Percentiles rank a stretch among this genome's conserved stretches.
phyloP scores from a whole-genome alignment of 64 coral and sea anemone genomes.

The Porites australiensis region DNA sequence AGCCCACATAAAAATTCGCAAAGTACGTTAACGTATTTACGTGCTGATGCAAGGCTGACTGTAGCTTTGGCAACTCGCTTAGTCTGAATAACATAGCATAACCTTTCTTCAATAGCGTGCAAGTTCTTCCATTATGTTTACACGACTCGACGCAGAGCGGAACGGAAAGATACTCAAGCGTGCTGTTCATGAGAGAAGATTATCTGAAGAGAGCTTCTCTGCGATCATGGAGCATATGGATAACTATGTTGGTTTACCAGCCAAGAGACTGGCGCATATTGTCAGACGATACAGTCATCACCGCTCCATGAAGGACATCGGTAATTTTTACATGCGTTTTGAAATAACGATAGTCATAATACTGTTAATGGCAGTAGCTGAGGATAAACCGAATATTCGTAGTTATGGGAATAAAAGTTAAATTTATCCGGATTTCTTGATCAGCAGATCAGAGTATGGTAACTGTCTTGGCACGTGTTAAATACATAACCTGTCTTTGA shows the following conservation, averaged over 20 bases:
- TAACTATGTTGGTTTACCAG: conserved; percentile 78
- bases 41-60: too few relatives aligned
- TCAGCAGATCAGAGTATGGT: too few relatives aligned
- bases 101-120: conserved; percentile 43
- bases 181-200: conserved; percentile 79
- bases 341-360: too few relatives aligned
- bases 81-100: neutral
- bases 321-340: neutral
- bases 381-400: too few relatives aligned
- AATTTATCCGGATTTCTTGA: too few relatives aligned
- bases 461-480: too few relatives aligned
- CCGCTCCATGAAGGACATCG: conserved; percentile 90
- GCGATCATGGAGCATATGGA: conserved; percentile 71
- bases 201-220: conserved; percentile 58
- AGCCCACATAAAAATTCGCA: too few relatives aligned
- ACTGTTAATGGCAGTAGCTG: too few relatives aligned
- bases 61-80: too few relatives aligned
- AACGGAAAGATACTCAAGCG: conserved; percentile 89
- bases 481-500: too few relatives aligned
- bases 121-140: conserved; percentile 89
- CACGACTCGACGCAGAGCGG: conserved; percentile 87
- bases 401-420: too few relatives aligned
- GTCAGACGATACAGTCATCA: conserved; percentile 87
- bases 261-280: conserved; percentile 79
- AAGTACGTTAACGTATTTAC: too few relatives aligned